Evolutionary conservation across 2,888 invertebrate species (phyloP).

Genomic region (Gymnoscelis rufifasciata): DNA sequence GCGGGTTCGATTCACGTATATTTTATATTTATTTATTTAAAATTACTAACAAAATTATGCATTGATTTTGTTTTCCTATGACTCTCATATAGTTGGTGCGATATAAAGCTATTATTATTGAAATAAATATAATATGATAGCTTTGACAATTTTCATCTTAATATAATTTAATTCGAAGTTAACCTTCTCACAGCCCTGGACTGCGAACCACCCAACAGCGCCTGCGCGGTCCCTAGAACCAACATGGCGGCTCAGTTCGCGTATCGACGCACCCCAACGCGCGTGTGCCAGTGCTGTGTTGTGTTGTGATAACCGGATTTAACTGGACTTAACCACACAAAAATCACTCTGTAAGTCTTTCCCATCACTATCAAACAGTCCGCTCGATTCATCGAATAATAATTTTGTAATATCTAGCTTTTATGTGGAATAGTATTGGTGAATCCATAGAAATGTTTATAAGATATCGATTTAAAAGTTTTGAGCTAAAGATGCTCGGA

Average conservation of each 20-base stretch:
- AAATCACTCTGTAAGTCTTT: slow-evolving; percentile 53
- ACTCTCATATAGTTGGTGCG: too few species aligned
- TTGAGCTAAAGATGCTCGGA: slow-evolving; percentile 8
- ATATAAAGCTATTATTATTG: too few species aligned
- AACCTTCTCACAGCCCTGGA: slow-evolving; percentile 15
- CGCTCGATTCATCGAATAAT: too few species aligned
- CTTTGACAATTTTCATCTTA: too few species aligned
- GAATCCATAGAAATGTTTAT: slow-evolving; percentile 7
- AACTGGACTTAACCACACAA: slow-evolving; percentile 42
- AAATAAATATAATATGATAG: too few species aligned
- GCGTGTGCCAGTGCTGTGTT: slow-evolving; percentile 41
- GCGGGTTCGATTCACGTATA: too few species aligned
- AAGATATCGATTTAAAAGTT: slow-evolving; percentile 18
- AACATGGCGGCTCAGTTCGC: slow-evolving; percentile 70
- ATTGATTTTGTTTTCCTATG: too few species aligned
- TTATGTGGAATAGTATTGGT: not conserved
- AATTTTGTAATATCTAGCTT: not conserved
- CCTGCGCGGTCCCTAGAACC: slow-evolving; percentile 66
- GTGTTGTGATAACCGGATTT: slow-evolving; percentile 46
- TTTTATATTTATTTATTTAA: too few species aligned
- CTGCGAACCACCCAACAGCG: slow-evolving; percentile 38
- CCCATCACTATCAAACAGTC: too few species aligned
- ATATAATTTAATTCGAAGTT: slow-evolving; percentile 3
- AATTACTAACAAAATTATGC: too few species aligned
- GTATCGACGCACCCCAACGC: slow-evolving; percentile 60